phyloP scores from a whole-genome alignment of 2,113 vertebrate genomes.

The Callipepla californica region DNA sequence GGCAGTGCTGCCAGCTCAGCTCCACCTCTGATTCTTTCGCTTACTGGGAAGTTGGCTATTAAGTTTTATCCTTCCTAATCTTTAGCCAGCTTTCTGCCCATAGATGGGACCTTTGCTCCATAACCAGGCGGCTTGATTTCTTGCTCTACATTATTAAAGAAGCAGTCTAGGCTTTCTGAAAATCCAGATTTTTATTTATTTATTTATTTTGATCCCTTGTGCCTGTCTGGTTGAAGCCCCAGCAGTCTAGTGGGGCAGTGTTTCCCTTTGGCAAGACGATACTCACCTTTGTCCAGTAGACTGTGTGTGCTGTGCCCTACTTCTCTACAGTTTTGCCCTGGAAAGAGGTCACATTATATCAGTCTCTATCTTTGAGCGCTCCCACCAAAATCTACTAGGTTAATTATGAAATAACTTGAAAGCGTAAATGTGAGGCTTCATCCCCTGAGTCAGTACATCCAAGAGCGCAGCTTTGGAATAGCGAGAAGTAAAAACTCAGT shows the following conservation, averaged over 20 bases:
- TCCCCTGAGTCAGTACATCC: background rate
- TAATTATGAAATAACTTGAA: background rate
- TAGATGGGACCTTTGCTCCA: background rate
- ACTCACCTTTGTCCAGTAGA: background rate
- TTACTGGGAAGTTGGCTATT: background rate
- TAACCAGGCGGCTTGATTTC: background rate
- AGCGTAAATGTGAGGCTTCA: background rate
- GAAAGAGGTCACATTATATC: background rate
- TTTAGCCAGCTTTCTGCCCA: background rate
- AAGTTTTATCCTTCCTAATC: background rate
- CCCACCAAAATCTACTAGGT: background rate
- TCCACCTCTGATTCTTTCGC: background rate
- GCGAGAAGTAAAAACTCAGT: background rate
- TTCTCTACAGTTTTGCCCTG: background rate
- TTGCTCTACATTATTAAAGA: background rate
- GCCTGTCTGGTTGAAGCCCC: background rate
- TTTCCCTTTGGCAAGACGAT: background rate
- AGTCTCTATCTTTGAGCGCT: background rate
- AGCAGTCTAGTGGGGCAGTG: background rate
- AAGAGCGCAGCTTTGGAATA: background rate
- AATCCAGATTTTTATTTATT: background rate
- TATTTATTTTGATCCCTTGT: conserved; percentile 22
- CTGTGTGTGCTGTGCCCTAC: background rate
- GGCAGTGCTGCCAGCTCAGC: background rate
- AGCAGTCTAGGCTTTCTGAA: background rate